These are phyloP conservation scores for Anhinga rufa DNA, from an alignment of 2,113 vertebrate genomes.

Conservation along the genomic window DNA sequence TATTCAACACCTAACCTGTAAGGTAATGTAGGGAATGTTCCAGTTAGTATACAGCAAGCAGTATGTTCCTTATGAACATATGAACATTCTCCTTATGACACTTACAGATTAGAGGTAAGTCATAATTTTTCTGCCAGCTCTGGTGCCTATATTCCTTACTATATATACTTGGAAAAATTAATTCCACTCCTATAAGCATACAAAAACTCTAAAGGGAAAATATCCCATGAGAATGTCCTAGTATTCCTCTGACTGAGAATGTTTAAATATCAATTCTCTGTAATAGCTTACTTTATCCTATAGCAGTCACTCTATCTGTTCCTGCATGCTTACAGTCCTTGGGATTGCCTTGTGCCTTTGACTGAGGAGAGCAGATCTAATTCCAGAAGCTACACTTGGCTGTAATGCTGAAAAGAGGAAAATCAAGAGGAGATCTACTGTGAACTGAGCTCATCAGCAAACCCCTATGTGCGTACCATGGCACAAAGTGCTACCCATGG, in stretches of 20 bases:
- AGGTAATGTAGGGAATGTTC: background rate
- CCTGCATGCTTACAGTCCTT: background rate
- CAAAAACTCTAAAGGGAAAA: background rate
- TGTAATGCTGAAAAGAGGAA: background rate
- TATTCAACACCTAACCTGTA: background rate
- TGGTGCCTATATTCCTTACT: background rate
- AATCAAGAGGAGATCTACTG: background rate
- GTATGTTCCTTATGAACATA: background rate
- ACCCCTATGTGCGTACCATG: rapidly evolving
- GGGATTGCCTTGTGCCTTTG: background rate
- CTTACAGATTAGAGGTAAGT: background rate
- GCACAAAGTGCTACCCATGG: background rate
- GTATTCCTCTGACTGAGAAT: background rate
- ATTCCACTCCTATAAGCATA: background rate
- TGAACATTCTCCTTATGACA: background rate
- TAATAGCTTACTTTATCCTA: background rate
- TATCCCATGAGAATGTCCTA: background rate
- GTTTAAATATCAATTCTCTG: background rate
- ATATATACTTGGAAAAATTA: background rate
- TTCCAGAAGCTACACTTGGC: background rate
- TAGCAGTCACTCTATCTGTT: background rate
- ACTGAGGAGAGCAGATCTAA: background rate
- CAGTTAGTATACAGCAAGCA: background rate
- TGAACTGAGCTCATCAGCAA: background rate
- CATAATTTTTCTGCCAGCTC: background rate